These are phyloP conservation scores for Sphyrna mokarran DNA, from an alignment of 2,113 vertebrate genomes.

Conservation along the genomic window DNA sequence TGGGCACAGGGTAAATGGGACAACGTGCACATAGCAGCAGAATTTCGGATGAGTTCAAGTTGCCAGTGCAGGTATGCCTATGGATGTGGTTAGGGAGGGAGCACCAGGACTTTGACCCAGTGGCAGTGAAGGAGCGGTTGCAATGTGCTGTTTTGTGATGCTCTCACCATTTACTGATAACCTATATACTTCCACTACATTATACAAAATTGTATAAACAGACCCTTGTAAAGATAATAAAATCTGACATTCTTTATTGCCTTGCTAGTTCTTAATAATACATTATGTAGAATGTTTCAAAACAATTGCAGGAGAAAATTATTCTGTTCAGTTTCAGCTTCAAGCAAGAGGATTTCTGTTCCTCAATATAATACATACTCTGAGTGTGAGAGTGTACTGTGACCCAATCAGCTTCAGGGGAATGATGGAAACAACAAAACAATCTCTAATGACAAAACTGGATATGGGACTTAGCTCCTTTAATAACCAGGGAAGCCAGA, in stretches of 20 bases:
- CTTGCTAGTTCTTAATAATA: neutral
- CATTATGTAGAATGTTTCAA: neutral
- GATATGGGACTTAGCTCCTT: neutral
- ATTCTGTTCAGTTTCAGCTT: neutral
- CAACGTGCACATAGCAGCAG: neutral
- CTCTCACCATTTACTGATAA: neutral
- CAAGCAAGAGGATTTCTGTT: neutral
- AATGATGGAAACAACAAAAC: neutral
- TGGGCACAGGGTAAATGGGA: neutral
- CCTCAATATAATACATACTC: neutral
- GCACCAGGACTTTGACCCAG: no score
- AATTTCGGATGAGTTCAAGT: neutral
- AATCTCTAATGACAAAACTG: neutral
- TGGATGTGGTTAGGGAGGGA: no score
- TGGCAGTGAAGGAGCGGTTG: neutral
- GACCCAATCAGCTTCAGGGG: neutral
- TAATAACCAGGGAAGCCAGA: neutral
- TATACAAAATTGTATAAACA: neutral
- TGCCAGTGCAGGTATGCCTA: neutral
- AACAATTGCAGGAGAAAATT: neutral
- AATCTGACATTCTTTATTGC: neutral
- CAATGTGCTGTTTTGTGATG: neutral
- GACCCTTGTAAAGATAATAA: neutral
- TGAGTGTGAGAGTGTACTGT: neutral
- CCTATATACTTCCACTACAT: neutral